Evolutionary conservation across 2,888 invertebrate species (phyloP).

Genomic region (Troglohyphantes excavatus): DNA sequence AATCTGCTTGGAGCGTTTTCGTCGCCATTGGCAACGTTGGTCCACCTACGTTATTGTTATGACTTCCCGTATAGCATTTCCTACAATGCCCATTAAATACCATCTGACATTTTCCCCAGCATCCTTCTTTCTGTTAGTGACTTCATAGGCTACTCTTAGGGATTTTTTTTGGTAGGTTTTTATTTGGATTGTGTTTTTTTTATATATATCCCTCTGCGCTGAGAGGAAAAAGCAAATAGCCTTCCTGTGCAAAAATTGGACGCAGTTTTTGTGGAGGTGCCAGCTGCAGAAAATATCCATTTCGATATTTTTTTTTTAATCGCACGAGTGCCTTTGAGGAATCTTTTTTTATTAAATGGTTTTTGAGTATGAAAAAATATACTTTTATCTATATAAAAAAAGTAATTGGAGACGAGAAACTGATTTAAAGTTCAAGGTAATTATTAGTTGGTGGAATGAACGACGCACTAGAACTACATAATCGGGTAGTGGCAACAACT

Average conservation of each 20-base stretch:
- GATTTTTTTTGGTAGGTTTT: background rate
- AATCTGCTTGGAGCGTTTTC: slow-evolving; percentile 19
- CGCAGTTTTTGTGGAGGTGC: slow-evolving; percentile 15
- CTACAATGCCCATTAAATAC: slow-evolving; percentile 75
- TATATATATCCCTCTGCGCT: background rate
- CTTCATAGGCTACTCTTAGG: slow-evolving; percentile 12
- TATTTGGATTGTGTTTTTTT: background rate
- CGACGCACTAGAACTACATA: too few relatives aligned
- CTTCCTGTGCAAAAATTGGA: slow-evolving; percentile 24
- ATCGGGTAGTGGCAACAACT: too few relatives aligned
- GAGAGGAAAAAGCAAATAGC: background rate
- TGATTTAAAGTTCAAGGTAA: too few relatives aligned
- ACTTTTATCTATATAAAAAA: too few relatives aligned
- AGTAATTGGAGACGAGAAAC: too few relatives aligned
- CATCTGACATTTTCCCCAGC: slow-evolving; percentile 57
- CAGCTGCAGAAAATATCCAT: slow-evolving; percentile 14
- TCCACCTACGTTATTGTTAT: slow-evolving; percentile 76
- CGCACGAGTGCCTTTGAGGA: background rate
- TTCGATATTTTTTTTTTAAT: background rate
- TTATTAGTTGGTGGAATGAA: too few relatives aligned
- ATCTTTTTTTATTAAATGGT: background rate
- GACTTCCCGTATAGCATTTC: slow-evolving; percentile 74
- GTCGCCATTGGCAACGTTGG: slow-evolving; percentile 63
- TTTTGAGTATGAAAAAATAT: background rate
- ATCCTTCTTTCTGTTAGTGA: slow-evolving; percentile 53